These are phyloP conservation scores for Dryomyza anilis DNA, from an alignment of 2,888 invertebrate genomes.

Conservation along the genomic window DNA sequence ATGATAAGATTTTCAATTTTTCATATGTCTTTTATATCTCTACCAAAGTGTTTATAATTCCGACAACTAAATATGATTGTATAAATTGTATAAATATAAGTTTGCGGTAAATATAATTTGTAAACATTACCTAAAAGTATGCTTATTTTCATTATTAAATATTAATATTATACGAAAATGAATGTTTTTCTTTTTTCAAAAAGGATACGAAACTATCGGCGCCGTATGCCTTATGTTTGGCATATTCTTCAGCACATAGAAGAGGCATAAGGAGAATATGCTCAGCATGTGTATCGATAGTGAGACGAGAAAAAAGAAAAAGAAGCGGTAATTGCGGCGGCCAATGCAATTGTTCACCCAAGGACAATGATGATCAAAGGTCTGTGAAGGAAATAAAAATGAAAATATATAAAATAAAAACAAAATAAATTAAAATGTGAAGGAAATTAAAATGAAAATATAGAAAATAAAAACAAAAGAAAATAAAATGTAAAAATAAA, in stretches of 20 bases:
- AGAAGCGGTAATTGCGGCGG: slow-evolving; percentile 95
- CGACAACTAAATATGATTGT: too few relatives aligned
- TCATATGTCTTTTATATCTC: too few relatives aligned
- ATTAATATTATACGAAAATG: not conserved
- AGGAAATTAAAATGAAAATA: too few relatives aligned
- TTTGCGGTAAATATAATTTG: too few relatives aligned
- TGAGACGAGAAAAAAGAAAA: slow-evolving; percentile 97
- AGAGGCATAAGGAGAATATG: slow-evolving; percentile 92
- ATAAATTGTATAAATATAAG: too few relatives aligned
- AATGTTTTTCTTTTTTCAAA: slow-evolving; percentile 44
- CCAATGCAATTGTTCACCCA: slow-evolving; percentile 99
- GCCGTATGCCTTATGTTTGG: slow-evolving; percentile 78
- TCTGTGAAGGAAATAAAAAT: slow-evolving; percentile 68
- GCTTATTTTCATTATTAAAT: slow-evolving; percentile 2
- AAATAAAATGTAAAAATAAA: too few relatives aligned
- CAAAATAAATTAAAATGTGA: too few relatives aligned
- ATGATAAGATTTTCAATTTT: too few relatives aligned
- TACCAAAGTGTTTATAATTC: too few relatives aligned
- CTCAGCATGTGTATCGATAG: slow-evolving; percentile 97
- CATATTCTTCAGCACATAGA: slow-evolving; percentile 87
- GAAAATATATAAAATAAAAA: not conserved
- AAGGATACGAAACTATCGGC: slow-evolving; percentile 88
- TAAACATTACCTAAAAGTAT: too few relatives aligned
- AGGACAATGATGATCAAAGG: slow-evolving; percentile 99
- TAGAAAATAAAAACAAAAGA: too few relatives aligned